Evolutionary conservation across 2,113 vertebrate species (phyloP).

Genomic region (Cochlearius cochlearius): DNA sequence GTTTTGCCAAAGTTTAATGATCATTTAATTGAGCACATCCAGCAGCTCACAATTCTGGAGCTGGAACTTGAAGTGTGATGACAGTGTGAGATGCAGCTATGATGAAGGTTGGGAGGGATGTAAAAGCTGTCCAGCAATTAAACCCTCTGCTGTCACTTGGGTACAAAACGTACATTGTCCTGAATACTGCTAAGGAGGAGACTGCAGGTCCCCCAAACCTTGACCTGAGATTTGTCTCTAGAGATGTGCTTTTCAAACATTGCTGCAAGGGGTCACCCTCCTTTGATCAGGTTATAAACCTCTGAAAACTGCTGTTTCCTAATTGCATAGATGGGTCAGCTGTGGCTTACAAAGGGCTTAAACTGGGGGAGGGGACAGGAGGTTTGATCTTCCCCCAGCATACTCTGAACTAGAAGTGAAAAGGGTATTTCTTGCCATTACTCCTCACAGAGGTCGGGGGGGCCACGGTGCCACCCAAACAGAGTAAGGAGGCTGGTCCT

Average conservation of each 20-base stretch:
- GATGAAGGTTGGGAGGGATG: background rate
- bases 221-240: background rate
- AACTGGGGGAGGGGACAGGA: rapidly evolving
- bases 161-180: background rate
- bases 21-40: background rate
- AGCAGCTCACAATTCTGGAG: background rate
- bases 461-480: background rate
- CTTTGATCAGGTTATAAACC: background rate
- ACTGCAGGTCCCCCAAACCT: background rate
- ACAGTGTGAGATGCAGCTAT: background rate
- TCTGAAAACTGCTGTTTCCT: background rate
- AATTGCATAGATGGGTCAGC: background rate
- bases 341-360: background rate
- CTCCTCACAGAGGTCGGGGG: no score
- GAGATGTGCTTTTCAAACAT: background rate
- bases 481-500: background rate
- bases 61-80: background rate
- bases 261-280: background rate
- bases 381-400: background rate
- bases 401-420: background rate
- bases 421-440: background rate
- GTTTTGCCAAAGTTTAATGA: background rate
- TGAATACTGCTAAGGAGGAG: background rate
- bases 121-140: background rate
- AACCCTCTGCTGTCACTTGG: background rate